phyloP scores from a whole-genome alignment of 1,140 invertebrate genomes.

The Drosophila pachea region DNA sequence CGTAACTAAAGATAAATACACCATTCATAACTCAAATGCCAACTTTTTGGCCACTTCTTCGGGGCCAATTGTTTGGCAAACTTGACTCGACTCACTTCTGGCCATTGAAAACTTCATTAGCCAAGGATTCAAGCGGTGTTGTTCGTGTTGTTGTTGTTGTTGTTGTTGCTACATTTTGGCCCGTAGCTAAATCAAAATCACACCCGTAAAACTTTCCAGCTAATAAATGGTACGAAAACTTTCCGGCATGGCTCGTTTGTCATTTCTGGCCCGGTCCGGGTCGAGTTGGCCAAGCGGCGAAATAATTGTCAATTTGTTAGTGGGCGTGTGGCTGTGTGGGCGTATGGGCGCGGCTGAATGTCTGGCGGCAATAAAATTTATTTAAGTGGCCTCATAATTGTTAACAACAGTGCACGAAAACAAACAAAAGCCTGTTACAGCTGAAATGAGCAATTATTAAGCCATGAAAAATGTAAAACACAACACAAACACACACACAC shows the following conservation, averaged over 20 bases:
- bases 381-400: slow-evolving; percentile 73
- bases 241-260: slow-evolving; percentile 59
- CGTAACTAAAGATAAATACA: slow-evolving; percentile 38
- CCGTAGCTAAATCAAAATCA: slow-evolving; percentile 66
- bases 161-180: slow-evolving; percentile 21
- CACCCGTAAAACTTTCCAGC: slow-evolving; percentile 61
- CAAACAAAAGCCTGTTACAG: slow-evolving; percentile 65
- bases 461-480: slow-evolving; percentile 66
- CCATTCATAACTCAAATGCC: slow-evolving; percentile 34
- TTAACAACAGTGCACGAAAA: slow-evolving; percentile 54
- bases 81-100: slow-evolving; percentile 20
- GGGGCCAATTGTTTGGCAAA: slow-evolving; percentile 27
- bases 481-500: slow-evolving; percentile 24
- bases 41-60: slow-evolving; percentile 19
- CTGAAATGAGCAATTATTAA: slow-evolving; percentile 72
- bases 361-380: slow-evolving; percentile 66
- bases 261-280: slow-evolving; percentile 36
- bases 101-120: slow-evolving; percentile 45
- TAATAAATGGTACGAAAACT: slow-evolving; percentile 68
- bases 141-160: slow-evolving; percentile 3
- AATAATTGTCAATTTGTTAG: slow-evolving; percentile 70
- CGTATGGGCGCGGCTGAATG: slow-evolving; percentile 18
- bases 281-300: slow-evolving; percentile 36
- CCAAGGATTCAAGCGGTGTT: slow-evolving; percentile 1
- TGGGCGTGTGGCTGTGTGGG: slow-evolving; percentile 20